Conservation (phyloP, 2,888 invertebrate genomes). For the Euspilapteryx auroguttella region DNA sequence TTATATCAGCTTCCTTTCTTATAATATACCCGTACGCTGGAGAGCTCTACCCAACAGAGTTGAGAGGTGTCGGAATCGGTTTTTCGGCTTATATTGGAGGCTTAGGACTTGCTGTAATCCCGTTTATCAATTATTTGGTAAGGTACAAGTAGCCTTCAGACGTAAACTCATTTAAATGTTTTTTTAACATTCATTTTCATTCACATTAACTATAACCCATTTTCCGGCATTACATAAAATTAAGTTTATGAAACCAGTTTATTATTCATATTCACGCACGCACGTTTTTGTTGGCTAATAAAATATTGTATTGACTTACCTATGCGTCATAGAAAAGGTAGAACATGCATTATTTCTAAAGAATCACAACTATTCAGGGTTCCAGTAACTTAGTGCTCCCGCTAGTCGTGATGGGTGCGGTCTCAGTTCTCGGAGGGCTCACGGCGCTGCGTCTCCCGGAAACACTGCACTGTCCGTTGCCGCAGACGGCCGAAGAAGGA, state of each 20-base stretch:
- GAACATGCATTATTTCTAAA: too few species aligned
- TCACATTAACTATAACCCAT: too few species aligned
- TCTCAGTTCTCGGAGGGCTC: slow-evolving; percentile 80
- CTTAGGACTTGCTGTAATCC: slow-evolving; percentile 84
- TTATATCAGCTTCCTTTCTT: slow-evolving; percentile 87
- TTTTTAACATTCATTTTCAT: too few species aligned
- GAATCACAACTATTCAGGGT: too few species aligned
- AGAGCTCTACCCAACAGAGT: slow-evolving; percentile 87
- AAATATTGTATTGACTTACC: too few species aligned
- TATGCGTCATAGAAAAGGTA: too few species aligned
- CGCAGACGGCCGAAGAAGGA: slow-evolving; percentile 86
- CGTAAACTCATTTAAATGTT: too few species aligned
- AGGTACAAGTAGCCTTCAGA: slow-evolving; percentile 19
- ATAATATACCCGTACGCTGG: slow-evolving; percentile 93
- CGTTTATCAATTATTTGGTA: slow-evolving; percentile 89
- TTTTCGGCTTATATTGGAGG: slow-evolving; percentile 91
- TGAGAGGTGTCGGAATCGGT: slow-evolving; percentile 87
- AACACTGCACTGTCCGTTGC: slow-evolving; percentile 79
- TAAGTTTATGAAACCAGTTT: too few species aligned
- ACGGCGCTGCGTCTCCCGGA: slow-evolving; percentile 82
- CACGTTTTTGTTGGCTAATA: too few species aligned
- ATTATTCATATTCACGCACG: too few species aligned
- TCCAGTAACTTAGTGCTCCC: slow-evolving; percentile 82
- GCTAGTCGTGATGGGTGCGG: slow-evolving; percentile 79
- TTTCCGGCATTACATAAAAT: too few species aligned